Evolutionary conservation across 2,797 vertebrate species (phyloP), one percentile per base, ranked within the genome.

Genomic region (Mus spretus): DNA sequence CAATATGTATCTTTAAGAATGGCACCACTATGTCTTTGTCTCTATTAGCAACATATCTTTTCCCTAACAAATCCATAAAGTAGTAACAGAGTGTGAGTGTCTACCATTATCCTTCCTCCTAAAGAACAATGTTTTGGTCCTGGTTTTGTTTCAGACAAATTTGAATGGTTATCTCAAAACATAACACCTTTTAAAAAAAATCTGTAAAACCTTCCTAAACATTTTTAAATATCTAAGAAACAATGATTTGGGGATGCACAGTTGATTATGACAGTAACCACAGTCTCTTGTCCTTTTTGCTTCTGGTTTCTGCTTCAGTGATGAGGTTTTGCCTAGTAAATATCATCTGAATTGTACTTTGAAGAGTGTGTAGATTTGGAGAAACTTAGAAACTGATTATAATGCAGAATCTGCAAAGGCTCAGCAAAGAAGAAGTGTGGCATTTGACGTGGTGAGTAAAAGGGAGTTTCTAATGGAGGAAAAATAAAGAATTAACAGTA

Each of bases 191-290:
- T 9, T 61, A 40, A 40, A 40, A n/a, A 40, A 78, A 82, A 20
- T 15, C 19, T 72, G 13, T 14, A 82, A 65, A 92, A 82, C 55
- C 31, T 50, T 47, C 24, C 14, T 61, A 80, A 88, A 13, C 4
- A 37, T 89, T 88, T 91, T 37, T 65, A 94, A 87, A 17, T 4
- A 67, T 67, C 93, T 95, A 59, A 89, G 40, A 79, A 83, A 70
- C 44, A 70, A 2, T 78, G 31, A 44, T 34, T 85, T 31, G 1
- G 34, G 7, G 44, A 34, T 82, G 11, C 53, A 9, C 0, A 82
- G 50, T 50, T 26, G 77, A 40, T 8, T 40, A 78, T 47, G 59
- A 80, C 40, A 78, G 50, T 74, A 84, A 85, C 7, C 89, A 3
- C 4, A n/a, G 5, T 31, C 24, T 74, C 37, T 59, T 83, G 4